Evolutionary conservation across 2,797 vertebrate species (phyloP), one percentile per base, ranked within the genome.

Genomic region (Lemur catta): DNA sequence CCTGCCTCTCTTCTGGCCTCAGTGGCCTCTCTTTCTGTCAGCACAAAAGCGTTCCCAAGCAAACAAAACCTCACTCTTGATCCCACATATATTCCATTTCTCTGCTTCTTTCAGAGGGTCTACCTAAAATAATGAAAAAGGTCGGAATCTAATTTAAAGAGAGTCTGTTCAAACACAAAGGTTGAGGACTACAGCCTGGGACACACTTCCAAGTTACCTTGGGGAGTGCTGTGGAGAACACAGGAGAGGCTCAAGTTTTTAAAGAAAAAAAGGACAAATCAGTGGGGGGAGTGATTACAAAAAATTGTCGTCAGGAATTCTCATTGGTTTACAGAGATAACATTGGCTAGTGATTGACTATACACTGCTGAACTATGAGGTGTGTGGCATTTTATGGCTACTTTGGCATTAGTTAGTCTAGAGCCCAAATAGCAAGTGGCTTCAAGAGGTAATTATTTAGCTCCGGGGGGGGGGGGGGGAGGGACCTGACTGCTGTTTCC

Each of bases 91-190:
- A 28, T 24, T 10, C 24, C 3, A 0, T 67, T 65, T 55, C 43
- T 28, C 17, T 94, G 55, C 28, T 38, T 12, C 46, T 85, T 80
- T 85, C 55, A 71, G 81, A 74, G 65, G 48, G 15, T 18, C 63
- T 17, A 65, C 63, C 63, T 65, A 65, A n/a, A 65, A 65, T 65
- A n/a, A 65, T n/a, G 14, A 65, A 65, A 63, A 65, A 65, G 4
- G 63, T 65, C 1, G 15, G 15, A 26, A 33, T 65, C 14, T n/a
- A 63, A 33, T 63, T 63, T 15, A 18, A n/a, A 65, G 63, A n/a
- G 33, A 18, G 33, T 65, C 33, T 65, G 33, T n/a, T n/a, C 14
- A 18, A 17, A 65, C 63, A 65, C 63, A 65, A 65, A 74, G 71
- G 41, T 30, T 74, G 41, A 74, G 43, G 71, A 74, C 41, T 74